Evolutionary conservation across 2,797 vertebrate genomes (phyloP).

Genomic region (Clarias pachynema): DNA sequence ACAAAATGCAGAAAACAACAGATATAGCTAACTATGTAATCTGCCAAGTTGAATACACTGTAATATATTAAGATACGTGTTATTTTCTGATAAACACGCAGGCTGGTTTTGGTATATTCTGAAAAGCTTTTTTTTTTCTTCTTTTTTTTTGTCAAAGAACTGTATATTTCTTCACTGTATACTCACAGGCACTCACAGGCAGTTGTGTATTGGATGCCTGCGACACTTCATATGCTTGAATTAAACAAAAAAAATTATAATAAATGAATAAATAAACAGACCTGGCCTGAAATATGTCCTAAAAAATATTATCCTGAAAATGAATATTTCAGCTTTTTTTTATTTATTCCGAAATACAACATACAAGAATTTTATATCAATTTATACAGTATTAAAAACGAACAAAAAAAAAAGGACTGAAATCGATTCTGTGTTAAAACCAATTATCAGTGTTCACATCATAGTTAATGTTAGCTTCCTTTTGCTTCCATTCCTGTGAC

Average conservation of each 20-base stretch:
- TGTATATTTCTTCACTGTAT: slow-evolving; percentile 52
- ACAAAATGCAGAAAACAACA: slow-evolving; percentile 56
- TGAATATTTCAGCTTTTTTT: slow-evolving; percentile 43
- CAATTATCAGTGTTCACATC: slow-evolving; percentile 51
- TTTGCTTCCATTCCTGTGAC: slow-evolving; percentile 64
- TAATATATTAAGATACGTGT: slow-evolving; percentile 41
- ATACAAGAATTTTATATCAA: slow-evolving; percentile 1
- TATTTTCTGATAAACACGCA: slow-evolving; percentile 47
- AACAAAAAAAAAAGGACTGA: neutral
- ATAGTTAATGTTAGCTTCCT: slow-evolving; percentile 43
- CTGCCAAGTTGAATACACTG: slow-evolving; percentile 45
- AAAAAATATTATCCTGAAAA: slow-evolving; percentile 33
- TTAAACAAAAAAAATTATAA: neutral
- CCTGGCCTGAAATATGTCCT: slow-evolving; percentile 28
- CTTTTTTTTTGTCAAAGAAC: slow-evolving; percentile 22
- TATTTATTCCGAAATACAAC: slow-evolving; percentile 35
- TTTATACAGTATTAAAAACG: slow-evolving; percentile 5
- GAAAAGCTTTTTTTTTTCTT: slow-evolving; percentile 32
- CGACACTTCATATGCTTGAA: slow-evolving; percentile 26
- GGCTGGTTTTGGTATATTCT: slow-evolving; percentile 44
- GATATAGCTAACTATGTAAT: slow-evolving; percentile 54
- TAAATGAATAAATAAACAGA: slow-evolving; percentile 30
- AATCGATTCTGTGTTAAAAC: slow-evolving; percentile 1
- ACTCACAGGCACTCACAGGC: slow-evolving; percentile 36
- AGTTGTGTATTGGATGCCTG: slow-evolving; percentile 42